Percentiles rank a stretch among this genome's conserved stretches.
Evolutionary conservation across 2,797 vertebrate species (phyloP).

Genomic region (Podarcis lilfordi): DNA sequence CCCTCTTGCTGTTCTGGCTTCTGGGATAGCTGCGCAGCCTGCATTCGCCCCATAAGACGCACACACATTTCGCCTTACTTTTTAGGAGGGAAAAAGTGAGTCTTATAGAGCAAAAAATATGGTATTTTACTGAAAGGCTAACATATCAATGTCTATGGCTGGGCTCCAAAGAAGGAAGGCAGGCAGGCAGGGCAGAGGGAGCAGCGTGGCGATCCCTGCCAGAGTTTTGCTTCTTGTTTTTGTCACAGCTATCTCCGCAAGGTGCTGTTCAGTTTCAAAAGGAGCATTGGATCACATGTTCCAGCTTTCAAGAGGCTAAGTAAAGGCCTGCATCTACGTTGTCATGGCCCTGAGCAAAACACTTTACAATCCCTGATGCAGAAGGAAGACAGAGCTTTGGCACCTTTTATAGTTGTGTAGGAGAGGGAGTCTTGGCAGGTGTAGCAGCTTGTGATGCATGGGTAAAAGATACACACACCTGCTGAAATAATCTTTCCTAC

Average conservation of each 20-base stretch:
- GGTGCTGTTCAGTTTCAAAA: neutral
- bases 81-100: no score
- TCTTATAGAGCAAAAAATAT: no score
- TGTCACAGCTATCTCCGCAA: neutral
- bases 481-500: neutral
- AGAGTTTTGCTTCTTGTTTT: neutral
- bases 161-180: neutral
- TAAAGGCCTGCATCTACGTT: neutral
- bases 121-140: neutral
- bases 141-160: neutral
- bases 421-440: neutral
- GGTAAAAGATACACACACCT: neutral
- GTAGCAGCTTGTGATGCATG: neutral
- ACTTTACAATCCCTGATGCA: neutral
- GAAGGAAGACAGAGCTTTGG: neutral
- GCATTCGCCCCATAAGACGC: no score
- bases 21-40: no score
- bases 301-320: neutral
- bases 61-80: no score
- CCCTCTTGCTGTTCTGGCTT: no score
- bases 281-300: neutral
- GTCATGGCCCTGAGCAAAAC: neutral
- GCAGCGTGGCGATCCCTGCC: no score
- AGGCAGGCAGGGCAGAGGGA: neutral
- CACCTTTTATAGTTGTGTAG: neutral